Evolutionary conservation across 2,113 vertebrate genomes (phyloP).

Genomic region (Scolopax mira): DNA sequence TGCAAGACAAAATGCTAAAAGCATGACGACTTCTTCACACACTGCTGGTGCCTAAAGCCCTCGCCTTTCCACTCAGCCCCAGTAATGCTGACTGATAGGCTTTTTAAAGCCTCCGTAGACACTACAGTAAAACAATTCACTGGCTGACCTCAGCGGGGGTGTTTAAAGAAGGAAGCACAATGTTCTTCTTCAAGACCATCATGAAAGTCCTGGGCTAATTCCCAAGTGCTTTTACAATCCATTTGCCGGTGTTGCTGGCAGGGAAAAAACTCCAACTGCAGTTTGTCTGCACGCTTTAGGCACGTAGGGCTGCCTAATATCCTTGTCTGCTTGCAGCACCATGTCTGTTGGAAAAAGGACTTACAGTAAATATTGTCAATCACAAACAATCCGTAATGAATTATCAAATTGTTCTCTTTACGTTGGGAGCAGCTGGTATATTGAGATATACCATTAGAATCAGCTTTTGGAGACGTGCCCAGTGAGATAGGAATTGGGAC

Average conservation of each 20-base stretch:
- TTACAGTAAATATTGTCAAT: background rate
- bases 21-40: fast-evolving
- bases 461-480: background rate
- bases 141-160: background rate
- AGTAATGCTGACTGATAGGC: background rate
- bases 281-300: background rate
- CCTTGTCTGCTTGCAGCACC: background rate
- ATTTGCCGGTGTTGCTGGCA: background rate
- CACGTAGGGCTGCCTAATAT: background rate
- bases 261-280: background rate
- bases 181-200: background rate
- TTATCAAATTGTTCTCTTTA: background rate
- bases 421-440: background rate
- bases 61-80: background rate
- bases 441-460: background rate
- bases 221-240: background rate
- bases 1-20: background rate
- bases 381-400: background rate
- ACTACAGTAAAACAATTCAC: background rate
- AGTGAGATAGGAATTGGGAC: background rate
- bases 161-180: background rate
- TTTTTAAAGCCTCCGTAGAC: background rate
- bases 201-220: background rate
- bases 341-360: background rate
- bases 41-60: background rate